Evolutionary conservation across 92 coral and sea anemone species (phyloP), one percentile per base, ranked within the genome.

Genomic region (Parazoanthus atlanticus): DNA sequence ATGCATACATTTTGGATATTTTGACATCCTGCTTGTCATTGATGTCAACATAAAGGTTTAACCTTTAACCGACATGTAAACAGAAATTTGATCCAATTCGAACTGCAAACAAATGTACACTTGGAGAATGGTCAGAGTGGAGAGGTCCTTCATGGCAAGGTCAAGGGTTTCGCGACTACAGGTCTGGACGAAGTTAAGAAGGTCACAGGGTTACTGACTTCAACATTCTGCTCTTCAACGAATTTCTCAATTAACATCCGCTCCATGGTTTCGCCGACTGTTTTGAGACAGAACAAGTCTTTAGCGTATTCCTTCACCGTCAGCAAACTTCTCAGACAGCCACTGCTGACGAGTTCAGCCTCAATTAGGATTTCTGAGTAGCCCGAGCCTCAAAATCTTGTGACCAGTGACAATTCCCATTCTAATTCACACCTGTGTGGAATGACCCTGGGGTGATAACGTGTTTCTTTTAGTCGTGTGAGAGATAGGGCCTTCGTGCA

Each of bases 311-410:
- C 88, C 43, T 90, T 88, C 3, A 88, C 95, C 61, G 74, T 90
- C 31, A 90, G 82, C 49, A 88, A 93, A 40, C 83, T 19, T 15
- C 10, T 84, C 81, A 89, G 16, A 76, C 92, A 80, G 7, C 92
- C 93, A 80, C 78, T 91, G 46, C 89, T 85, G 74, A 91, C 92
- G 12, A 93, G 93, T 77, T 84, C 90, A 21, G 95, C 92, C 88
- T 91, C 93, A 21, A 91, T 30, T 23, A 93, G 74, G 74, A 88
- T 91, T 47, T 90, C 90, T 10, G 87, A 64, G 81, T 88, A 93
- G 13, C 93, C 93, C 9, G 93, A 90, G 46, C 90, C 93, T 56
- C 41, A 26, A 77, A 74, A 66, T n/a, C 74, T 47, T 85, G 32
- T 78, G 77, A 2, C 85, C 86, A 61, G 86, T 80, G 49, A 86